phyloP scores from a whole-genome alignment of 2,113 vertebrate species.

The Falco punctatus region DNA sequence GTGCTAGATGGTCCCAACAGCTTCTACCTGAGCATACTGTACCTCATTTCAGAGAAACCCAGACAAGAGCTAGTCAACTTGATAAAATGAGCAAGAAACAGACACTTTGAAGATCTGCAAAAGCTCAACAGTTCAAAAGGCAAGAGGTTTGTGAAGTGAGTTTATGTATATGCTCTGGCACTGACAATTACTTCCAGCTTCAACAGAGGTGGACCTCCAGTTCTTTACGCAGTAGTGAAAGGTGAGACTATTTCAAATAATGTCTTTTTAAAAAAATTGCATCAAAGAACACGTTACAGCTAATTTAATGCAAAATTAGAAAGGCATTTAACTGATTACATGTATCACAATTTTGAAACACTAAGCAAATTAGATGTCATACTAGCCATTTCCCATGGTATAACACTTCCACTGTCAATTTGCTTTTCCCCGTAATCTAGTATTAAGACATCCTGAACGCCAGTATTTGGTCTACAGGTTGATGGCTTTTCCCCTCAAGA shows the following conservation, averaged over 20 bases:
- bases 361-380: background rate
- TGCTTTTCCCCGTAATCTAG: background rate
- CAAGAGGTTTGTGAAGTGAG: background rate
- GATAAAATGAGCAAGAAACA: background rate
- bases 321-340: background rate
- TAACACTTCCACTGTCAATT: background rate
- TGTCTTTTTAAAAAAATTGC: background rate
- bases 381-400: background rate
- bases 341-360: background rate
- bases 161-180: background rate
- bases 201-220: background rate
- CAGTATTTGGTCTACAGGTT: background rate
- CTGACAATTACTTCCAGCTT: background rate
- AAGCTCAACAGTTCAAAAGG: background rate
- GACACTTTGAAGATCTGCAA: background rate
- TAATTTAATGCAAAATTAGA: background rate
- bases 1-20: background rate
- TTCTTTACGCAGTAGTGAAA: background rate
- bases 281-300: background rate
- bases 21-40: background rate
- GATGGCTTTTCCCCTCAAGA: background rate
- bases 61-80: background rate
- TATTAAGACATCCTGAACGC: background rate
- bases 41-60: background rate
- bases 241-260: background rate